Evolutionary conservation across 2,888 invertebrate species (phyloP).

Genomic region (Erynnis tages): DNA sequence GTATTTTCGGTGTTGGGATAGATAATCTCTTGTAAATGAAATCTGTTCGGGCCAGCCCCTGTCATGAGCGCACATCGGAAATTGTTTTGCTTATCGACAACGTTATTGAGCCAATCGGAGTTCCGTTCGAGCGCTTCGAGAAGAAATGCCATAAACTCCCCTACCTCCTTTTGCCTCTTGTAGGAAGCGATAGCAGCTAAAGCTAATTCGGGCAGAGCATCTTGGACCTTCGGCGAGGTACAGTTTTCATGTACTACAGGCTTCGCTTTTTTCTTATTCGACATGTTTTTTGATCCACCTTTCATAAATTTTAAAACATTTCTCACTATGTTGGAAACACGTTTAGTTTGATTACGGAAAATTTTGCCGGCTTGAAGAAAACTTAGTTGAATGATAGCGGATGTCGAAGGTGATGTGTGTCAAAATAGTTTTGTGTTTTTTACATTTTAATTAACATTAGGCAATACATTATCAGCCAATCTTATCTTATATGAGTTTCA

Average conservation of each 20-base stretch:
- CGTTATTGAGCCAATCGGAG: conserved; percentile 60
- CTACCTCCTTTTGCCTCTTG: conserved; percentile 64
- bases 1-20: conserved; percentile 56
- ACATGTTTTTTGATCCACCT: conserved; percentile 40
- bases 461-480: no score
- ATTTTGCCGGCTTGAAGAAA: conserved; percentile 51
- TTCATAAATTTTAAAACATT: conserved; percentile 50
- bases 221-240: conserved; percentile 39
- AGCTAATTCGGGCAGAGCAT: conserved; percentile 57
- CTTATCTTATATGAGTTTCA: no score
- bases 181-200: conserved; percentile 66
- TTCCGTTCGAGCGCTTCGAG: conserved; percentile 61
- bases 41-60: conserved; percentile 70
- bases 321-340: conserved; percentile 44
- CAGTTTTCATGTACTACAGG: conserved; percentile 40
- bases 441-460: background rate
- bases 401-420: conserved; percentile 23
- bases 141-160: conserved; percentile 63
- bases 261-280: conserved; percentile 45
- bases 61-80: conserved; percentile 66
- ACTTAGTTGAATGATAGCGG: background rate
- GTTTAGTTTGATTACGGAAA: conserved; percentile 49
- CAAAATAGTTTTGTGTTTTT: conserved; percentile 1
- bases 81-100: conserved; percentile 55
- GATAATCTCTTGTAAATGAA: conserved; percentile 65